These are phyloP conservation scores for Drosophila aldrichi DNA, from an alignment of 2,888 invertebrate genomes.

Conservation along the genomic window DNA sequence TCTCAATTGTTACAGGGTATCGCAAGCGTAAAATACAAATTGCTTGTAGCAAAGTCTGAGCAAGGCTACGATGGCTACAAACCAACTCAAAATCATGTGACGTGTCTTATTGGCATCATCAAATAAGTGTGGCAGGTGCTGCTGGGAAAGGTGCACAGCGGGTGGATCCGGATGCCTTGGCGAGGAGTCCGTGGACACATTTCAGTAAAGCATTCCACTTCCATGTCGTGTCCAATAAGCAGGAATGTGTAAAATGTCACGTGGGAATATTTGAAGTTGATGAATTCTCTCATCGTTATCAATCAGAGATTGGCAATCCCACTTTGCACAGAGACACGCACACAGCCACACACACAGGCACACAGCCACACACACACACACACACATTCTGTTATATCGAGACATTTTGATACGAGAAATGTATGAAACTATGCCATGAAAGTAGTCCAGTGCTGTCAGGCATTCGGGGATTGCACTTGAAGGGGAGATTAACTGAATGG, in stretches of 20 bases:
- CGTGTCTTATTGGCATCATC: conserved; percentile 84
- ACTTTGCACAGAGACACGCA: conserved; percentile 24
- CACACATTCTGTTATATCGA: conserved; percentile 5
- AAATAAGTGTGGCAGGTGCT: conserved; percentile 25
- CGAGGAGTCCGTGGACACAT: conserved; percentile 18
- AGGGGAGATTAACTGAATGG: too few species aligned
- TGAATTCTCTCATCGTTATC: conserved; percentile 54
- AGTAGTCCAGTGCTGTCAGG: neutral
- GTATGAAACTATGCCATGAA: neutral
- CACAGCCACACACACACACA: neutral
- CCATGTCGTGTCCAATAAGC: conserved; percentile 46
- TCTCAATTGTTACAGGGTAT: conserved; percentile 15
- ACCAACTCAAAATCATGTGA: conserved; percentile 62
- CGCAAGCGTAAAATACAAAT: neutral
- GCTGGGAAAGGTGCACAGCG: neutral
- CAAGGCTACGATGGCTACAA: conserved; percentile 12
- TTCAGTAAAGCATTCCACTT: conserved; percentile 12
- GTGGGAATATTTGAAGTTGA: conserved; percentile 67
- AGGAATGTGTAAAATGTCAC: conserved; percentile 68
- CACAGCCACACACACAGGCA: neutral
- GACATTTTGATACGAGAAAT: conserved; percentile 44
- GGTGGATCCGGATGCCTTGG: conserved; percentile 27
- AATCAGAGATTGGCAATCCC: conserved; percentile 73
- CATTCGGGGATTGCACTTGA: neutral
- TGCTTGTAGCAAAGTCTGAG: conserved; percentile 14